Conservation (phyloP, 1,140 invertebrate species). For the Scaptomyza montana region DNA sequence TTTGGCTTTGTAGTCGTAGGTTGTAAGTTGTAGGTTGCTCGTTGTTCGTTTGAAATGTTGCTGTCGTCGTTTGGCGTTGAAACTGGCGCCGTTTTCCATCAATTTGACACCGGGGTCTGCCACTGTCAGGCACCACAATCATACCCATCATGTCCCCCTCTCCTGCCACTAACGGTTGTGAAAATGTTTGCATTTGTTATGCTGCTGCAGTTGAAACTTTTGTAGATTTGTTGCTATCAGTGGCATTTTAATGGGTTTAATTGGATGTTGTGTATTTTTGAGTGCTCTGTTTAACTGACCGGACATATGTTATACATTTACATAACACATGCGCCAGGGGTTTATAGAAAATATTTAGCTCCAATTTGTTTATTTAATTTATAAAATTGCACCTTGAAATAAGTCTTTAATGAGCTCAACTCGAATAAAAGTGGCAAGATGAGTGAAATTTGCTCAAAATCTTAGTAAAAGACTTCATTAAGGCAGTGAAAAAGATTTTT, state of each 20-base stretch:
- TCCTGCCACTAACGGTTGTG: constrained; percentile 8
- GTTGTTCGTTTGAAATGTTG: constrained; percentile 12
- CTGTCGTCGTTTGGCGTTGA: constrained; percentile 17
- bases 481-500: constrained; percentile 12
- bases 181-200: constrained; percentile 48
- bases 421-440: neutral
- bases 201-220: constrained; percentile 26
- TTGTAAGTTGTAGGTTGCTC: constrained; percentile 4
- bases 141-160: neutral
- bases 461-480: neutral
- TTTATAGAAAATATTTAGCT: constrained; percentile 19
- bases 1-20: constrained; percentile 7
- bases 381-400: neutral
- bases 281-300: neutral
- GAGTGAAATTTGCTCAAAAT: neutral
- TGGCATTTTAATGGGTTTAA: constrained; percentile 31
- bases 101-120: constrained; percentile 32
- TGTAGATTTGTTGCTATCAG: constrained; percentile 21
- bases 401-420: constrained; percentile 17
- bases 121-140: neutral
- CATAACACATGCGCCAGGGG: constrained; percentile 31
- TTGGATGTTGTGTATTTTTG: constrained; percentile 13
- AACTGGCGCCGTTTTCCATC: constrained; percentile 46
- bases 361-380: constrained; percentile 10
- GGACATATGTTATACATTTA: constrained; percentile 39